Conservation (phyloP, 2,113 vertebrate species). For the Ancistrus triradiatus region DNA sequence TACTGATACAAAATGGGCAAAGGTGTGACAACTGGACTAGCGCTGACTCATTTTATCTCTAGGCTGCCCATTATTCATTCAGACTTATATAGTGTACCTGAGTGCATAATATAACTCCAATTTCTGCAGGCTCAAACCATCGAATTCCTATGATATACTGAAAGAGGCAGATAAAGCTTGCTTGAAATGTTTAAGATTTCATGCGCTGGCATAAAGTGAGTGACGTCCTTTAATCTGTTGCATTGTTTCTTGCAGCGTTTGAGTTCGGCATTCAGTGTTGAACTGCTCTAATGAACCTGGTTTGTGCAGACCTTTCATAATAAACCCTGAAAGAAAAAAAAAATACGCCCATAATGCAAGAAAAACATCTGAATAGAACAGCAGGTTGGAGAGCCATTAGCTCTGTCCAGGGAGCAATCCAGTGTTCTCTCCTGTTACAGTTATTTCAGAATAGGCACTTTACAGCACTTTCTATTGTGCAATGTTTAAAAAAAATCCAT, state of each 20-base stretch:
- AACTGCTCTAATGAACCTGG: slow-evolving; percentile 31
- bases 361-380: slow-evolving; percentile 40
- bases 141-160: neutral
- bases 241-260: slow-evolving; percentile 10
- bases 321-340: slow-evolving; percentile 12
- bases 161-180: neutral
- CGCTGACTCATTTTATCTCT: slow-evolving; percentile 2
- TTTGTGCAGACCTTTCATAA: slow-evolving; percentile 35
- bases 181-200: neutral
- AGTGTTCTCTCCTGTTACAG: slow-evolving; percentile 37
- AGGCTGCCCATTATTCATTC: neutral
- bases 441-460: slow-evolving; percentile 40
- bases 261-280: slow-evolving; percentile 5
- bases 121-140: neutral
- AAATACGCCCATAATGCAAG: slow-evolving; percentile 33
- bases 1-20: too few species aligned
- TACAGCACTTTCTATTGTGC: slow-evolving; percentile 27
- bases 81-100: neutral
- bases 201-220: neutral
- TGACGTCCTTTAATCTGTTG: neutral
- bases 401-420: slow-evolving; percentile 44
- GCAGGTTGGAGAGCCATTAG: slow-evolving; percentile 48
- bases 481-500: slow-evolving; percentile 31
- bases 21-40: neutral
- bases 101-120: neutral